Percentiles rank a stretch among this genome's conserved stretches.
Evolutionary conservation across 2,113 vertebrate species (phyloP).

Genomic region (Urocolius indicus): DNA sequence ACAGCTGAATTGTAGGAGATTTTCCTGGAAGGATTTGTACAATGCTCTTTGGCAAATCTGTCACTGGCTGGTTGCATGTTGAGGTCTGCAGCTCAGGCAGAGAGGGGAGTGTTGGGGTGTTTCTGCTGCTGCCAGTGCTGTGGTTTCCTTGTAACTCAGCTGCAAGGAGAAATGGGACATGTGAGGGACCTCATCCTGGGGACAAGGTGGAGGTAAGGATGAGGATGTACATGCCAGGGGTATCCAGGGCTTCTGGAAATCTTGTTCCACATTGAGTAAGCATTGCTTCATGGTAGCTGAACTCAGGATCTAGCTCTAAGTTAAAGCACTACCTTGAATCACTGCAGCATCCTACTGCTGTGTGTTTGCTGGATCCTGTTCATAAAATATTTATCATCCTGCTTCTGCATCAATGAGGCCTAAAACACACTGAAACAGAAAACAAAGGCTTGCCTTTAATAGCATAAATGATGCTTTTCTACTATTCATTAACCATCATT

Average conservation of each 20-base stretch:
- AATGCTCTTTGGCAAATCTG: not conserved
- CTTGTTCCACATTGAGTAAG: not conserved
- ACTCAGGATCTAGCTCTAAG: not conserved
- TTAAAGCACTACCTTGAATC: not conserved
- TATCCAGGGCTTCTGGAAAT: not conserved
- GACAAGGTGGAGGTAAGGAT: not conserved
- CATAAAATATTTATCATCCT: constrained; percentile 35
- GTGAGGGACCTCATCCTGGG: not conserved
- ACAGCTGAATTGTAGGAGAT: not conserved
- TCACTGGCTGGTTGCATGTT: not conserved
- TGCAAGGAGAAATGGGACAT: not conserved
- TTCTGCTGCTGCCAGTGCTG: not conserved
- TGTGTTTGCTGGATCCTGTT: constrained; percentile 3
- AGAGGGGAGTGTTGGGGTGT: not conserved
- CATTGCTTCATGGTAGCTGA: not conserved
- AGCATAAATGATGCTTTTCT: not conserved
- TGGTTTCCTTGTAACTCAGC: not conserved
- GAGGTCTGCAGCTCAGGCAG: not conserved
- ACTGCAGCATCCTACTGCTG: not conserved
- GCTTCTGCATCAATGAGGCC: not conserved
- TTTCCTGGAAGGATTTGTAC: not conserved
- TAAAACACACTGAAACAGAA: not conserved
- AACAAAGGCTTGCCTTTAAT: constrained; percentile 29
- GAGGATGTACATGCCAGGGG: not conserved
- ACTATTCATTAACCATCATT: constrained; percentile 34